These are phyloP conservation scores for Hypercompe scribonia DNA, from an alignment of 2,888 invertebrate genomes.

Conservation along the genomic window DNA sequence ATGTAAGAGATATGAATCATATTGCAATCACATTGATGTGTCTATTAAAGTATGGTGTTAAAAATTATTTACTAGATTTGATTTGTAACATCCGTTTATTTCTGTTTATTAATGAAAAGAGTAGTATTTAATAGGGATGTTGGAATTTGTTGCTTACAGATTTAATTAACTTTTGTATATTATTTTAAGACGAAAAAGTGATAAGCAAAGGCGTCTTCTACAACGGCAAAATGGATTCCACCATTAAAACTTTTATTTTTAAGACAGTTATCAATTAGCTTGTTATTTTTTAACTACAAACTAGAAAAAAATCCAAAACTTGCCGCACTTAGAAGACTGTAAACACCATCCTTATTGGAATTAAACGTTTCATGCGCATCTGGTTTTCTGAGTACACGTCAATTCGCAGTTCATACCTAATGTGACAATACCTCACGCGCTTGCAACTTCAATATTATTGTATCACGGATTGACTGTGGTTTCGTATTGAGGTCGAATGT, in stretches of 20 bases:
- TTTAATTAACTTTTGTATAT: no score
- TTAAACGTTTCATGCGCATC: slow-evolving; percentile 15
- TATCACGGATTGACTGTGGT: slow-evolving; percentile 34
- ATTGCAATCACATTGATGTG: not conserved
- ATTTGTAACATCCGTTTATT: no score
- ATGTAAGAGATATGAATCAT: not conserved
- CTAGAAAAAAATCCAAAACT: not conserved
- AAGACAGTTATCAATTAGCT: not conserved
- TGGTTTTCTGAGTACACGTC: slow-evolving; percentile 6
- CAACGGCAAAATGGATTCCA: no score
- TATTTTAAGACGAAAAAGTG: no score
- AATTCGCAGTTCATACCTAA: slow-evolving; percentile 22
- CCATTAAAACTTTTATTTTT: not conserved
- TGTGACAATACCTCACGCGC: slow-evolving; percentile 51
- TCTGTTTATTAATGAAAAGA: not conserved
- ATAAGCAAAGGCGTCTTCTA: not conserved
- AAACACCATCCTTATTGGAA: not conserved
- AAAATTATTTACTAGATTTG: no score
- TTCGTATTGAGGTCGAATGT: slow-evolving; percentile 52
- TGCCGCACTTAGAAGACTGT: not conserved
- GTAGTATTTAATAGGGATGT: not conserved
- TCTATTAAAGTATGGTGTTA: not conserved
- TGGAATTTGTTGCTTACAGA: no score
- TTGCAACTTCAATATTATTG: slow-evolving; percentile 53
- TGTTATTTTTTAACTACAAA: not conserved